These are phyloP conservation scores for Amphilophus citrinellus DNA, from an alignment of 2,113 vertebrate species.

Conservation along the genomic window DNA sequence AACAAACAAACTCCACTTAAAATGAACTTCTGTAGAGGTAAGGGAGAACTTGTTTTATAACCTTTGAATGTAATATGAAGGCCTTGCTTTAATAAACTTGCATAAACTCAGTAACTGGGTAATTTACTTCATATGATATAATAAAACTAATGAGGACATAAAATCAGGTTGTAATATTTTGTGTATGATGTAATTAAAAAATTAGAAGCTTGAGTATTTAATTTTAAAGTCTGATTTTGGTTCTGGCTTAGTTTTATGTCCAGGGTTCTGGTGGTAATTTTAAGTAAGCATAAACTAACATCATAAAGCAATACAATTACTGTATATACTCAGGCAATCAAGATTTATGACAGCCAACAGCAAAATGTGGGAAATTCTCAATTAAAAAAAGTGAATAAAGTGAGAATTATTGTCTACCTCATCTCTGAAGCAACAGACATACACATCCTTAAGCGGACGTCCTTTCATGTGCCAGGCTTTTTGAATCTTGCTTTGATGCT, in stretches of 20 bases:
- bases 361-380: background rate
- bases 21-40: background rate
- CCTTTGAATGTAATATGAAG: background rate
- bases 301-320: background rate
- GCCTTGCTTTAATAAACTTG: background rate
- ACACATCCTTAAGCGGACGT: slow-evolving; percentile 14
- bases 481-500: slow-evolving; percentile 8
- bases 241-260: background rate
- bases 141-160: background rate
- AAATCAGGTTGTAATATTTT: background rate
- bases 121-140: background rate
- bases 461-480: slow-evolving; percentile 34
- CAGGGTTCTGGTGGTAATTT: background rate
- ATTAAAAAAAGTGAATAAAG: background rate
- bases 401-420: background rate
- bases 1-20: background rate
- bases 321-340: background rate
- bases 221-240: background rate
- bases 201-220: background rate
- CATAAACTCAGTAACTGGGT: background rate
- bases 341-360: background rate
- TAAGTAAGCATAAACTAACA: background rate
- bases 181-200: background rate
- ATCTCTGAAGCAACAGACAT: slow-evolving; percentile 3
- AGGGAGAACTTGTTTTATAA: background rate